These are phyloP conservation scores for Nemoura dubitans DNA, from an alignment of 2,888 invertebrate species.

Conservation along the genomic window DNA sequence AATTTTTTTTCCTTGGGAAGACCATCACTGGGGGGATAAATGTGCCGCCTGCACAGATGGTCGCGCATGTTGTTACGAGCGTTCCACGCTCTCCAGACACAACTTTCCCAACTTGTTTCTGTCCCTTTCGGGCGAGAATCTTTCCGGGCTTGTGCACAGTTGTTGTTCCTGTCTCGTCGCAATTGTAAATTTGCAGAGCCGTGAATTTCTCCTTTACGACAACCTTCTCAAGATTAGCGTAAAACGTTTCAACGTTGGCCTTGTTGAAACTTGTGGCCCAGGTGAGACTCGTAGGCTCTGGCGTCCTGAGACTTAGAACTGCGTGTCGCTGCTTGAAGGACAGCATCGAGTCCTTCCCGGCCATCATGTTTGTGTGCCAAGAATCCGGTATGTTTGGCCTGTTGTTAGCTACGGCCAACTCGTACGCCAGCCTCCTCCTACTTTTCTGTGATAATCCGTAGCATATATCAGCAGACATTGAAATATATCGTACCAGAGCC, in stretches of 20 bases:
- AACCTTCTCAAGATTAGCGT: slow-evolving; percentile 45
- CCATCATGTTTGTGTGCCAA: slow-evolving; percentile 46
- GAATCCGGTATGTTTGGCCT: slow-evolving; percentile 41
- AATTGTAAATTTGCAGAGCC: background rate
- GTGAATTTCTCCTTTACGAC: background rate
- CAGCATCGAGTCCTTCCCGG: slow-evolving; percentile 46
- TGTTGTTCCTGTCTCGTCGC: too few relatives aligned
- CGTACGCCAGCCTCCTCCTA: slow-evolving; percentile 44
- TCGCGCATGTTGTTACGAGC: too few relatives aligned
- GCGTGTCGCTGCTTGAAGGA: slow-evolving; percentile 44
- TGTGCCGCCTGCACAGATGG: background rate
- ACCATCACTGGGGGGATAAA: slow-evolving; percentile 9
- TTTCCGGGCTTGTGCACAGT: slow-evolving; percentile 24
- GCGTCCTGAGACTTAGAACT: slow-evolving; percentile 41
- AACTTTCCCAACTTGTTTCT: slow-evolving; percentile 1
- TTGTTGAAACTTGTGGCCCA: slow-evolving; percentile 46
- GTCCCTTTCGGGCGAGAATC: slow-evolving; percentile 1
- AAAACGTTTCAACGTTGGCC: slow-evolving; percentile 48
- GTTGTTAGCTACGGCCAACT: too few relatives aligned
- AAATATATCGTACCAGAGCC: slow-evolving; percentile 43
- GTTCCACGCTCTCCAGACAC: slow-evolving; percentile 26
- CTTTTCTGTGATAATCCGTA: slow-evolving; percentile 44
- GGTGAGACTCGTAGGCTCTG: slow-evolving; percentile 49
- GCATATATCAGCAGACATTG: slow-evolving; percentile 47
- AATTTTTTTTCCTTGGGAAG: background rate